Evolutionary conservation across 2,888 invertebrate genomes (phyloP).

Genomic region (Mesorhabditis belari): DNA sequence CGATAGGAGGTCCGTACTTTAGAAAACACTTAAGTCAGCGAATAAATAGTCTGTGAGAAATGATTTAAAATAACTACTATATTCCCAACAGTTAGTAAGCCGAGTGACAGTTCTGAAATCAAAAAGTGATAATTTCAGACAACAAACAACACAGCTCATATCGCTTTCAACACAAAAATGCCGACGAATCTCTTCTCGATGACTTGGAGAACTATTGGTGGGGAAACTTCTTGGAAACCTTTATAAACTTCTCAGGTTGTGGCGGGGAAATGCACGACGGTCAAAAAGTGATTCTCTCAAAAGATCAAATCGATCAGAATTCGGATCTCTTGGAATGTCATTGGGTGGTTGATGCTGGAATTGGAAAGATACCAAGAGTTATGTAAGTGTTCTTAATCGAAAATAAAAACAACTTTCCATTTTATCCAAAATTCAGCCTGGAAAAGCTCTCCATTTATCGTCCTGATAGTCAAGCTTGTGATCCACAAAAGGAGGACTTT

Average conservation of each 20-base stretch:
- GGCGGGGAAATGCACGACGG: constrained; percentile 31
- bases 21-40: too few relatives aligned
- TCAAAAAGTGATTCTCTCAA: constrained; percentile 15
- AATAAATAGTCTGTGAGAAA: too few relatives aligned
- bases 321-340: constrained; percentile 31
- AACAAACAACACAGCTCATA: constrained; percentile 19
- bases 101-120: too few relatives aligned
- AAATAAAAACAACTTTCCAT: constrained; percentile 1
- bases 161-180: constrained; percentile 22
- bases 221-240: neutral
- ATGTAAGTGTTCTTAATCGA: neutral
- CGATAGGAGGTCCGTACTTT: too few relatives aligned
- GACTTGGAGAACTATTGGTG: constrained; percentile 40
- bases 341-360: constrained; percentile 31
- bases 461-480: neutral
- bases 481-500: neutral
- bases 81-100: too few relatives aligned
- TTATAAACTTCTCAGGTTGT: constrained; percentile 25
- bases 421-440: neutral
- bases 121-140: too few relatives aligned
- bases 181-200: constrained; percentile 48
- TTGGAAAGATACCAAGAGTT: constrained; percentile 16
- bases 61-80: too few relatives aligned
- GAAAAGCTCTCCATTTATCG: neutral
- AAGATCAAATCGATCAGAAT: constrained; percentile 19